phyloP scores from a whole-genome alignment of 2,797 vertebrate species.

The Sphenopsis melanotis region DNA sequence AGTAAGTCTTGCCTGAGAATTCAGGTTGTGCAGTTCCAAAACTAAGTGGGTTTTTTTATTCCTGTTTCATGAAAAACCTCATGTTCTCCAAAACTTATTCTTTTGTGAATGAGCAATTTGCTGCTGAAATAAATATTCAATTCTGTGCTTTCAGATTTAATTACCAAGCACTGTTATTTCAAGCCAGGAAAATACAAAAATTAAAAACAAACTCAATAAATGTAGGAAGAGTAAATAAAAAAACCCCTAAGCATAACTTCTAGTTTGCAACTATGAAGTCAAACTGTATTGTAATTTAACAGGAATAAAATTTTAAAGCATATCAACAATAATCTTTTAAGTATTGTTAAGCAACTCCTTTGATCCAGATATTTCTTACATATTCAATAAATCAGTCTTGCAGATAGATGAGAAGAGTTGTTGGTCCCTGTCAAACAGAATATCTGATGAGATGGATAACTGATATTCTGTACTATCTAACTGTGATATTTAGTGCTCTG shows the following conservation, averaged over 20 bases:
- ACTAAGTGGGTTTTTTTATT: background rate
- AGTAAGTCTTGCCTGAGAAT: background rate
- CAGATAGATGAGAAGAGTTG: background rate
- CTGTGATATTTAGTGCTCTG: background rate
- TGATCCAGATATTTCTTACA: background rate
- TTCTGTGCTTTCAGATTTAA: background rate
- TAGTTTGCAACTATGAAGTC: background rate
- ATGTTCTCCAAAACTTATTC: background rate
- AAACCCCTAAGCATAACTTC: background rate
- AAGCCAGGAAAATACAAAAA: background rate
- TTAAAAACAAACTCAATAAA: background rate
- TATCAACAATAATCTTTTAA: background rate
- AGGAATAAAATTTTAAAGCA: background rate
- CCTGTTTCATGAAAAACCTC: background rate
- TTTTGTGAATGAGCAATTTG: background rate
- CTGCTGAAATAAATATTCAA: background rate
- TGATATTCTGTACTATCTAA: background rate
- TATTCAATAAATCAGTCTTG: background rate
- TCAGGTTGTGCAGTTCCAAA: background rate
- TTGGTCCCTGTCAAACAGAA: background rate
- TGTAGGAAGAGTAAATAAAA: background rate
- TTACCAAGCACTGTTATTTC: background rate
- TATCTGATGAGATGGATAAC: background rate
- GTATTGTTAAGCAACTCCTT: background rate
- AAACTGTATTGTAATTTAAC: background rate